Percentiles rank a stretch among this genome's conserved stretches.
These are phyloP conservation scores for Gallinago jamesoni DNA, from an alignment of 2,113 vertebrate species.

Conservation along the genomic window DNA sequence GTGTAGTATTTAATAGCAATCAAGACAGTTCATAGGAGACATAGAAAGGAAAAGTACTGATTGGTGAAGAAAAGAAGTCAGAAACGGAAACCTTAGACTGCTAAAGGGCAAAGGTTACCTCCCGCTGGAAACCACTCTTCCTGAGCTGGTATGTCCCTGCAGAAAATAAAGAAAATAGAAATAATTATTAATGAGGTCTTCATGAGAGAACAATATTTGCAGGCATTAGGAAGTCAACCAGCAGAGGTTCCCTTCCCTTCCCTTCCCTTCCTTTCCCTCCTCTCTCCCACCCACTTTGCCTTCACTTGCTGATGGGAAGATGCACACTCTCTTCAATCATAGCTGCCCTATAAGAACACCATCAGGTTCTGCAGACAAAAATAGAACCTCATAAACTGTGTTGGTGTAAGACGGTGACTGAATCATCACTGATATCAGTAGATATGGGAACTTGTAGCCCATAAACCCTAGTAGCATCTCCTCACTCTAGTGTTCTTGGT, in stretches of 20 bases:
- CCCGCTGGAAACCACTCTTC: neutral
- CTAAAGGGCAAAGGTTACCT: neutral
- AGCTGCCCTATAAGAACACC: neutral
- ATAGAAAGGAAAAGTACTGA: neutral
- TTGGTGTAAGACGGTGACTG: constrained; percentile 25
- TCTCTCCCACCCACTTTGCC: constrained; percentile 23
- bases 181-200: neutral
- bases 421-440: constrained; percentile 17
- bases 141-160: neutral
- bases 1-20: neutral
- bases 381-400: constrained; percentile 17
- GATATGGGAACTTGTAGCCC: neutral
- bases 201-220: neutral
- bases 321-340: neutral
- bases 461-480: neutral
- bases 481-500: neutral
- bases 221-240: neutral
- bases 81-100: neutral
- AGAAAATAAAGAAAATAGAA: neutral
- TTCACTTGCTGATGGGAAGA: neutral
- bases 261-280: neutral
- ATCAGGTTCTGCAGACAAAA: neutral
- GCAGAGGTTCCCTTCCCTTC: neutral
- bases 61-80: neutral
- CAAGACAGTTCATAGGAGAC: neutral